Conservation (phyloP, 2,797 vertebrate species). For the Carcharodon carcharias region DNA sequence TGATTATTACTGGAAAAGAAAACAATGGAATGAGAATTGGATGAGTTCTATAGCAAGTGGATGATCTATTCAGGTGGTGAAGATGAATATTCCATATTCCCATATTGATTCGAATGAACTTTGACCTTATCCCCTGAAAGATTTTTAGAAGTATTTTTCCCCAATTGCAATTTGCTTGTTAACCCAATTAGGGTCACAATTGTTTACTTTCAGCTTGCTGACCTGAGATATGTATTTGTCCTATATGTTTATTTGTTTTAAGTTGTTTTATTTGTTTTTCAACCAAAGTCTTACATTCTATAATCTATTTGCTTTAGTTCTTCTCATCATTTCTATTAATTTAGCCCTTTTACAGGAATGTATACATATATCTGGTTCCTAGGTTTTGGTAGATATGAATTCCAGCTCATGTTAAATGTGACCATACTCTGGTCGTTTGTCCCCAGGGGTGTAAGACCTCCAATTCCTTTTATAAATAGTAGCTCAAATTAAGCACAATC, state of each 20-base stretch:
- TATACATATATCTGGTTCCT: not conserved
- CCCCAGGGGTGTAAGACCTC: too few species aligned
- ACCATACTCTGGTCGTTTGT: not conserved
- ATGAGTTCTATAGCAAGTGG: not conserved
- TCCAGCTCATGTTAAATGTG: not conserved
- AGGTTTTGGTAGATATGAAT: not conserved
- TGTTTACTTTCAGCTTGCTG: not conserved
- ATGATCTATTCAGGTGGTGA: not conserved
- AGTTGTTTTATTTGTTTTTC: too few species aligned
- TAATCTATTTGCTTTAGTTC: too few species aligned
- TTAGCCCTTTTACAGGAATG: not conserved
- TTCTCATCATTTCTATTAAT: not conserved
- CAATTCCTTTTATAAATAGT: too few species aligned
- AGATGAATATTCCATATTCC: not conserved
- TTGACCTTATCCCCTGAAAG: not conserved
- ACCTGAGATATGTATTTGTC: not conserved
- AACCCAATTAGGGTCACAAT: not conserved
- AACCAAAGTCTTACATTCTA: too few species aligned
- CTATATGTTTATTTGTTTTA: too few species aligned
- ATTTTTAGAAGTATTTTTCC: not conserved
- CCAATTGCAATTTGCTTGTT: not conserved
- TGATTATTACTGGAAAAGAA: not conserved
- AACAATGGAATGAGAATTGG: constrained; percentile 1
- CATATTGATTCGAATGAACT: not conserved
- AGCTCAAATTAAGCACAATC: too few species aligned